phyloP scores from a whole-genome alignment of 1,140 invertebrate species.

The Trachymyrmex septentrionalis region DNA sequence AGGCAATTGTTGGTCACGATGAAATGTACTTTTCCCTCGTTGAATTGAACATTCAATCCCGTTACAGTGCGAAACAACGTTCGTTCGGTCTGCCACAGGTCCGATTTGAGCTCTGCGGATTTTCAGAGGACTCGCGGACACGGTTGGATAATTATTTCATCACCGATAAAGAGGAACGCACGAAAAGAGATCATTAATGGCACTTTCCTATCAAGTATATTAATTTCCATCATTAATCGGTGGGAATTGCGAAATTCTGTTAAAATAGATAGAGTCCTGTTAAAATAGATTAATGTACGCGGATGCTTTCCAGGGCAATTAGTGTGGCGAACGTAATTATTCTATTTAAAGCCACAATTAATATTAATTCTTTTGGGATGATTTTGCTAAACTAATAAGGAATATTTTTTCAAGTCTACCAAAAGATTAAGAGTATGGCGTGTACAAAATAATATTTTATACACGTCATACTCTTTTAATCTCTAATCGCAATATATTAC shows the following conservation, averaged over 20 bases:
- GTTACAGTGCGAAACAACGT: constrained; percentile 1
- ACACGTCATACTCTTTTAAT: no score
- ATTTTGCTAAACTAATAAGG: not conserved
- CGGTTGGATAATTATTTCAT: constrained; percentile 46
- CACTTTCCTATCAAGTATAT: constrained; percentile 26
- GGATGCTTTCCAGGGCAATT: not conserved
- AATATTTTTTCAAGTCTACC: not conserved
- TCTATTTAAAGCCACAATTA: not conserved
- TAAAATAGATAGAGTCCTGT: not conserved
- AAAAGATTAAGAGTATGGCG: not conserved
- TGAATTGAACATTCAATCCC: constrained; percentile 58
- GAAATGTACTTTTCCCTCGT: constrained; percentile 21
- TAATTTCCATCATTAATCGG: constrained; percentile 41
- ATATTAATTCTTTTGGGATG: not conserved
- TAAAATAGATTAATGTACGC: constrained; percentile 27
- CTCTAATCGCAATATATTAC: no score
- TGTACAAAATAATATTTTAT: not conserved
- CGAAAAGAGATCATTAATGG: constrained; percentile 43
- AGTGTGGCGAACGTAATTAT: not conserved
- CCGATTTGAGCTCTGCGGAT: constrained; percentile 49
- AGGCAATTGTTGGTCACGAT: constrained; percentile 18
- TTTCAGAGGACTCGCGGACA: constrained; percentile 13
- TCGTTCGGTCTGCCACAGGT: constrained; percentile 3
- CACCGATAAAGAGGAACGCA: not conserved
- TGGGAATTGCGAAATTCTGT: constrained; percentile 9